Conservation (phyloP, 1,140 invertebrate species). For the Diabrotica undecimpunctata region DNA sequence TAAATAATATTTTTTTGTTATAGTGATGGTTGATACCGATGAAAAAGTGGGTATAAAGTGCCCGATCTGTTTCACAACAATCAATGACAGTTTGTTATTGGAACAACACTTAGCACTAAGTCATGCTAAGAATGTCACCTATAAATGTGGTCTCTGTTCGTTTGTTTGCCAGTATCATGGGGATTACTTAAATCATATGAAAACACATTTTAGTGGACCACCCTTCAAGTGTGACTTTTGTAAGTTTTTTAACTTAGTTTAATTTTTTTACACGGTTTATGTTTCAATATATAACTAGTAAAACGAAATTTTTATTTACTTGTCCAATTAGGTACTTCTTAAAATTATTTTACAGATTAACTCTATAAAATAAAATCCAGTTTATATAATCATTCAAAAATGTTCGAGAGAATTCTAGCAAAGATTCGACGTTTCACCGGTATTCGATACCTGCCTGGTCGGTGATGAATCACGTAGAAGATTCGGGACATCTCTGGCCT, state of each 20-base stretch:
- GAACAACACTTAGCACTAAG: slow-evolving; percentile 53
- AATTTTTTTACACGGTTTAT: slow-evolving; percentile 8
- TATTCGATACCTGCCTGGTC: too few relatives aligned
- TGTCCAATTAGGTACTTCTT: too few relatives aligned
- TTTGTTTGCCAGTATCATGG: slow-evolving; percentile 63
- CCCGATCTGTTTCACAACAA: slow-evolving; percentile 53
- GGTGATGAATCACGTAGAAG: too few relatives aligned
- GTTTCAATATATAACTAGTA: too few relatives aligned
- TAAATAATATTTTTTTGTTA: slow-evolving; percentile 15
- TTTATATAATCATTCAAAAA: too few relatives aligned
- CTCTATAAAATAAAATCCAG: too few relatives aligned
- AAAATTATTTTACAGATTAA: too few relatives aligned
- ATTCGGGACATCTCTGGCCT: too few relatives aligned
- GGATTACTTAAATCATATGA: slow-evolving; percentile 64
- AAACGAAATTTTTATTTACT: too few relatives aligned
- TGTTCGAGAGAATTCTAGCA: too few relatives aligned
- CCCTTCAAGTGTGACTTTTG: slow-evolving; percentile 63
- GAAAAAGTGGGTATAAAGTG: slow-evolving; percentile 49
- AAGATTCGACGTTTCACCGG: too few relatives aligned
- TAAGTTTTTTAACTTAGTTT: slow-evolving; percentile 41
- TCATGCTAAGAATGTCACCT: slow-evolving; percentile 58
- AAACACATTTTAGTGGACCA: slow-evolving; percentile 60
- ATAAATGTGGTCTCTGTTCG: slow-evolving; percentile 60
- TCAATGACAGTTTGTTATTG: slow-evolving; percentile 49
- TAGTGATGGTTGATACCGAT: slow-evolving; percentile 37